Evolutionary conservation across 2,888 invertebrate species (phyloP).

Genomic region (Cantharis rustica): DNA sequence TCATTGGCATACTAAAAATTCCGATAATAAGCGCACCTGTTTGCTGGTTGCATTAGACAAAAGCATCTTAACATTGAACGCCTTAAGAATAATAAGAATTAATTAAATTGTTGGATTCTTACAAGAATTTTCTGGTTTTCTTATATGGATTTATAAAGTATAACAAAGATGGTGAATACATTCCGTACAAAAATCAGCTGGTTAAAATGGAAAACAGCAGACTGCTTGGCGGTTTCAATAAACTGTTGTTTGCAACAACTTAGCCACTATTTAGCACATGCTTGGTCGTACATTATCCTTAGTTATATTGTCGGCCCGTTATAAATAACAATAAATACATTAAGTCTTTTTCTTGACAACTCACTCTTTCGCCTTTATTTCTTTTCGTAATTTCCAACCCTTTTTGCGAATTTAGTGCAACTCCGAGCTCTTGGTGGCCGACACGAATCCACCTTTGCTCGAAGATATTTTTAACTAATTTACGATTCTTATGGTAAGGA

Average conservation of each 20-base stretch:
- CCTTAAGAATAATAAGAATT: conserved; percentile 43
- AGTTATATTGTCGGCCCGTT: conserved; percentile 23
- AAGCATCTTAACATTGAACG: conserved; percentile 40
- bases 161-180: conserved; percentile 18
- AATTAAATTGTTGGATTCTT: conserved; percentile 38
- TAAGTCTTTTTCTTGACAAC: neutral
- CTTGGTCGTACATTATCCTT: conserved; percentile 26
- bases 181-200: conserved; percentile 34
- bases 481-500: neutral
- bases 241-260: conserved; percentile 34
- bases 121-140: conserved; percentile 7
- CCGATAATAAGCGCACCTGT: conserved; percentile 36
- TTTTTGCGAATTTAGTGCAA: neutral
- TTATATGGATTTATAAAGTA: neutral
- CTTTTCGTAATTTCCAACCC: neutral
- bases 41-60: conserved; percentile 38
- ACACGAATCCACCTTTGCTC: neutral
- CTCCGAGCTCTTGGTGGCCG: neutral
- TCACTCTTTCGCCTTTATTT: neutral
- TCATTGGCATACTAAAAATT: conserved; percentile 24
- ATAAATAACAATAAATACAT: conserved; percentile 16
- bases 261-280: conserved; percentile 37
- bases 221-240: conserved; percentile 40
- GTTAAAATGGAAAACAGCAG: conserved; percentile 38
- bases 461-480: conserved; percentile 10